Evolutionary conservation across 2,113 vertebrate genomes (phyloP), one percentile per base, ranked within the genome.

Genomic region (Tragelaphus strepsiceros): DNA sequence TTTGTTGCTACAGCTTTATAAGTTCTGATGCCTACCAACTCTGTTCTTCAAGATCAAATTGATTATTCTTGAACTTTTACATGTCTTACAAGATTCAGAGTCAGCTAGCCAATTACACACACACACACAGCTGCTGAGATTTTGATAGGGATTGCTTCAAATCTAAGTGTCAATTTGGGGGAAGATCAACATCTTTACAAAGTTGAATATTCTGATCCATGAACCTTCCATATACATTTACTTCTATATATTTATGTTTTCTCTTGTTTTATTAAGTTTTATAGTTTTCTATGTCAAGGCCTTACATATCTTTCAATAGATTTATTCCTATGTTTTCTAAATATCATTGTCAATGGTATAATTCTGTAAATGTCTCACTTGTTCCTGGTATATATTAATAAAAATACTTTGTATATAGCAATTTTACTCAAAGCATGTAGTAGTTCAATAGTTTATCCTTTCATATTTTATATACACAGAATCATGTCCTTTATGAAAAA

Each of bases 381-480:
- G 35, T 9, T 2, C 67, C 11, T 9, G 6, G 6, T 1, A 12
- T 5, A 2, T 51, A 22, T 30, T 35, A 59, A 30, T 3, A 17
- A 43, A 46, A 59, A 30, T 4, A 1, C 28, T 6, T 26, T 9
- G 22, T 1, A 35, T 3, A 9, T 9, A 51, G 62, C 21, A 3
- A 0, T 12, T 28, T 59, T 3, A n/a, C 35, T 10, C 32, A 16
- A 24, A 3, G 24, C 54, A 43, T 49, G 0, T 9, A 0, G 5
- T 13, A 16, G 4, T 6, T n/a, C 26, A 2, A 14, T 2, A 2
- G 9, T 35, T 24, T 49, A 39, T 49, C 19, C 12, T 71, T 91
- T 59, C 28, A 16, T 54, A 3, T 59, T 85, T 32, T 61, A 54
- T 17, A 24, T 12, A 39, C 30, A 71, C 4, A 43, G 7, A 89